phyloP scores from a whole-genome alignment of 2,888 invertebrate species.

The Protodeltote pygarga region DNA sequence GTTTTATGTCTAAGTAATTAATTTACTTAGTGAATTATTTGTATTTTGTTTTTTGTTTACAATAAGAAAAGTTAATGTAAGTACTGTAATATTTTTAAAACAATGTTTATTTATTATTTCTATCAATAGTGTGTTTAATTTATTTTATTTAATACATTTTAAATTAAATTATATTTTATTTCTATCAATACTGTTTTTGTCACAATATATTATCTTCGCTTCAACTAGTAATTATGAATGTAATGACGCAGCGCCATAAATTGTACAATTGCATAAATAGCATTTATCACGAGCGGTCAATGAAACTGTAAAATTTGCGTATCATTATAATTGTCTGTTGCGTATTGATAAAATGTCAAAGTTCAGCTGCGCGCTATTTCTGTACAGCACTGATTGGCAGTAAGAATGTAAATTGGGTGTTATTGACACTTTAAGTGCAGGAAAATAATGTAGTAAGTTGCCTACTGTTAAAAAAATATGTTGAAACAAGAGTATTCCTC shows the following conservation, averaged over 20 bases:
- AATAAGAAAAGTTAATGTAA: constrained; percentile 7
- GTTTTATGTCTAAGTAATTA: constrained; percentile 44
- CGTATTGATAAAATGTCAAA: constrained; percentile 48
- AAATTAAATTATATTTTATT: too few relatives aligned
- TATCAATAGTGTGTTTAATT: too few relatives aligned
- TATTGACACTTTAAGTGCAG: constrained; percentile 33
- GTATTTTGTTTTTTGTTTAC: constrained; percentile 34
- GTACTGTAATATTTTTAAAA: too few relatives aligned
- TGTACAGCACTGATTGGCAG: constrained; percentile 33
- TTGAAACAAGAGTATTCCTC: too few relatives aligned
- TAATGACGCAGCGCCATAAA: constrained; percentile 23
- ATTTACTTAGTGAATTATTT: constrained; percentile 42
- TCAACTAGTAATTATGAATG: constrained; percentile 17
- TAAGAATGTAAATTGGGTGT: constrained; percentile 26
- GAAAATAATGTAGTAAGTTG: constrained; percentile 30
- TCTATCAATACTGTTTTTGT: too few relatives aligned
- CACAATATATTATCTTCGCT: constrained; percentile 17
- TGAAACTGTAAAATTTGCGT: constrained; percentile 42
- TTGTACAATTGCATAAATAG: constrained; percentile 23
- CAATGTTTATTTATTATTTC: too few relatives aligned
- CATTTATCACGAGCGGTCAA: constrained; percentile 44
- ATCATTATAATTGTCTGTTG: constrained; percentile 29
- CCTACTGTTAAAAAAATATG: too few relatives aligned
- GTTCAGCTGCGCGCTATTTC: constrained; percentile 42
- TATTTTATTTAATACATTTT: too few relatives aligned